These are phyloP conservation scores for Alsophila aescularia DNA, from an alignment of 2,888 invertebrate genomes.

Conservation along the genomic window DNA sequence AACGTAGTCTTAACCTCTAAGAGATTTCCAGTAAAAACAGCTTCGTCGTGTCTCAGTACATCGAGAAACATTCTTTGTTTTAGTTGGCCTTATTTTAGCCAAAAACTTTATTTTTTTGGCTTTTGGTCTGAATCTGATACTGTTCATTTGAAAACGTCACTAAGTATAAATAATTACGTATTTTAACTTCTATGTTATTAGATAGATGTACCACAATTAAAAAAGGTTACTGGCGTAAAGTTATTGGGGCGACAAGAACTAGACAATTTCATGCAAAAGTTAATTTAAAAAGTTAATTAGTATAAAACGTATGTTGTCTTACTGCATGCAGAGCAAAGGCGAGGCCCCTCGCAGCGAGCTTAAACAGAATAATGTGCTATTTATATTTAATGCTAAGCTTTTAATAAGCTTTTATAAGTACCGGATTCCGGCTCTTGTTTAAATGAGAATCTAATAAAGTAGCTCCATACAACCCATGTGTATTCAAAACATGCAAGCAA, in stretches of 20 bases:
- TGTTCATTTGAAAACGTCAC: too few relatives aligned
- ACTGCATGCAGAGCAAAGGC: conserved; percentile 12
- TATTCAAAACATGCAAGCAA: conserved; percentile 20
- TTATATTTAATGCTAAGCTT: conserved; percentile 27
- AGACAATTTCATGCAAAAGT: neutral
- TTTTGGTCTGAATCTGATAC: too few relatives aligned
- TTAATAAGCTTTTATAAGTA: conserved; percentile 25
- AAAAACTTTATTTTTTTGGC: too few relatives aligned
- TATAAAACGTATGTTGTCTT: conserved; percentile 13
- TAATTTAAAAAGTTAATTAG: conserved; percentile 3
- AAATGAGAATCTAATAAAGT: conserved; percentile 23
- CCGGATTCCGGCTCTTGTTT: conserved; percentile 14
- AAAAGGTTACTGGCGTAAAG: too few relatives aligned
- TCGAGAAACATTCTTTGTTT: too few relatives aligned
- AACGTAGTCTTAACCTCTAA: too few relatives aligned
- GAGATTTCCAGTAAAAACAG: too few relatives aligned
- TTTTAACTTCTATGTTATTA: too few relatives aligned
- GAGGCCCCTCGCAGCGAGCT: conserved; percentile 14
- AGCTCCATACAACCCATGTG: conserved; percentile 11
- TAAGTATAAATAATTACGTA: too few relatives aligned
- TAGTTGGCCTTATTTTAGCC: too few relatives aligned
- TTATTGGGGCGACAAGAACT: neutral
- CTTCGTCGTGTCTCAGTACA: too few relatives aligned
- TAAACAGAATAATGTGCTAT: conserved; percentile 28
- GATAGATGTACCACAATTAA: too few relatives aligned